These are phyloP conservation scores for Pterocles burchelli DNA, from an alignment of 2,113 vertebrate genomes.

Conservation along the genomic window DNA sequence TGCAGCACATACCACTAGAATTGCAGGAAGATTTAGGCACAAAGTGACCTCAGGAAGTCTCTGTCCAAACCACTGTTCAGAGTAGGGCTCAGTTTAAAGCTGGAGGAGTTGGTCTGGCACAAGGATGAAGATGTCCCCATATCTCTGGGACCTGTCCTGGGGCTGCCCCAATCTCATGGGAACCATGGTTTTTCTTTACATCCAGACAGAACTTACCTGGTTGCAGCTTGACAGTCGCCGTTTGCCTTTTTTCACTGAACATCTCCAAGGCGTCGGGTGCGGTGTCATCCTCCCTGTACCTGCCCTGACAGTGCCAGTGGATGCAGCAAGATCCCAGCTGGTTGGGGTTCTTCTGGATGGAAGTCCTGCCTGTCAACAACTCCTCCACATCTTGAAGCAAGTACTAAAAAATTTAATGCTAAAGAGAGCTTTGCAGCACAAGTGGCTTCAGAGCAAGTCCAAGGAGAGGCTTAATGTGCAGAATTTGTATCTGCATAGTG, in stretches of 20 bases:
- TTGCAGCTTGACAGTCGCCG: neutral
- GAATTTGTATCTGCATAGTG: neutral
- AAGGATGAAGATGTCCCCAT: neutral
- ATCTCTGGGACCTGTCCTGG: neutral
- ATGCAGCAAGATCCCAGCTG: neutral
- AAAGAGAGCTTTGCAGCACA: neutral
- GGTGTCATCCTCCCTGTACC: neutral
- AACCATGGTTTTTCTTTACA: neutral
- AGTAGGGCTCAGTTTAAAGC: neutral
- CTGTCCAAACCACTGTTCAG: neutral
- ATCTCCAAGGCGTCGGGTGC: neutral
- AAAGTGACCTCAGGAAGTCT: neutral
- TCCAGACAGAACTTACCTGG: neutral
- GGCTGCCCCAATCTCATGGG: neutral
- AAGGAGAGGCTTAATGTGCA: neutral
- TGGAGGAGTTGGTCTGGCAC: neutral
- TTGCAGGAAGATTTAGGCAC: neutral
- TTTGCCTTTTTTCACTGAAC: neutral
- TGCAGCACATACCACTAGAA: neutral
- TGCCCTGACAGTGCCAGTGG: neutral
- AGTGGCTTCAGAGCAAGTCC: neutral
- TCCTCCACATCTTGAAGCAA: neutral
- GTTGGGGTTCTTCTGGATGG: neutral
- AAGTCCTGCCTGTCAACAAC: neutral
- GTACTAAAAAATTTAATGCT: neutral